These are phyloP conservation scores for Diplolepis rosae DNA, from an alignment of 2,888 invertebrate genomes.

Conservation along the genomic window DNA sequence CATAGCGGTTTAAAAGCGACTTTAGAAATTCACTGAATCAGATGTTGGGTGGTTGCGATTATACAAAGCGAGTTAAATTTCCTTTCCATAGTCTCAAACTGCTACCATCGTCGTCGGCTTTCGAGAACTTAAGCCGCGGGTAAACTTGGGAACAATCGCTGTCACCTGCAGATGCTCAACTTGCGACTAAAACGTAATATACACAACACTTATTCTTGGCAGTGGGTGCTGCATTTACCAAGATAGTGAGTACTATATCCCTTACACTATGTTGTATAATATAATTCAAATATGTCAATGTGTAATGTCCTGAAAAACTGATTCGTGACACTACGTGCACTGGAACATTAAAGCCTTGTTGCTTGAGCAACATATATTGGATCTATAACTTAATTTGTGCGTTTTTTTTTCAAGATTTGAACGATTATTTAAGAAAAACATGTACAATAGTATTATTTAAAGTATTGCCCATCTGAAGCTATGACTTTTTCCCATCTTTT, in stretches of 20 bases:
- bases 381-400: too few relatives aligned
- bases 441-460: too few relatives aligned
- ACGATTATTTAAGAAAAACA: too few relatives aligned
- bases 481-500: too few relatives aligned
- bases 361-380: too few relatives aligned
- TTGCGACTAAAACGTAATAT: neutral
- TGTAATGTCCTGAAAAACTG: constrained; percentile 11
- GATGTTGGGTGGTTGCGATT: constrained; percentile 41
- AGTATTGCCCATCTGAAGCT: too few relatives aligned
- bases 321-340: neutral
- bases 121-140: constrained; percentile 33
- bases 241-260: constrained; percentile 1
- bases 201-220: neutral
- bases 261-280: neutral
- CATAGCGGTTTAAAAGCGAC: constrained; percentile 27
- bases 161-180: constrained; percentile 60
- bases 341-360: neutral
- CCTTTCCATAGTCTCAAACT: constrained; percentile 35
- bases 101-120: constrained; percentile 33
- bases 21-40: constrained; percentile 34
- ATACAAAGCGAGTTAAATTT: constrained; percentile 39
- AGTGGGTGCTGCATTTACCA: neutral
- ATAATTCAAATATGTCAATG: neutral
- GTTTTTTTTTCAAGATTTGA: too few relatives aligned
- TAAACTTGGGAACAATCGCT: constrained; percentile 63